These are phyloP conservation scores for Neosilurus mollespiculum DNA, from an alignment of 2,797 vertebrate genomes.

Conservation along the genomic window DNA sequence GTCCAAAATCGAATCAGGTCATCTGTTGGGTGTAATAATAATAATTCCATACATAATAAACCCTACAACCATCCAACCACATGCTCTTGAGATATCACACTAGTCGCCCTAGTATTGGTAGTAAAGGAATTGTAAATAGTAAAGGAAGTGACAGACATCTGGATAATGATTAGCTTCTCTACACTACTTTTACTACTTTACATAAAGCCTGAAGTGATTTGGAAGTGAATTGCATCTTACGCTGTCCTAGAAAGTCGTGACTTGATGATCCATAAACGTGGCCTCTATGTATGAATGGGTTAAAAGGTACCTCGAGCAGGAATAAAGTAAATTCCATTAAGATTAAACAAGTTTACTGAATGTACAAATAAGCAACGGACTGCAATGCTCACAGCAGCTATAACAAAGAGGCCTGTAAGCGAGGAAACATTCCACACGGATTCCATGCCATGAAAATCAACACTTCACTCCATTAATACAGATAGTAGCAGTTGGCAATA, in stretches of 20 bases:
- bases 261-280: too few species aligned
- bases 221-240: neutral
- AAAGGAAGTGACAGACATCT: neutral
- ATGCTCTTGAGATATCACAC: neutral
- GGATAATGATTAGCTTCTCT: neutral
- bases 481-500: conserved; percentile 61
- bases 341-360: neutral
- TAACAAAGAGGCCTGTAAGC: neutral
- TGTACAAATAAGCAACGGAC: neutral
- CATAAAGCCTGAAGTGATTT: neutral
- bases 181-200: neutral
- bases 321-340: neutral
- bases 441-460: conserved; percentile 60
- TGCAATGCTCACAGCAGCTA: neutral
- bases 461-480: conserved; percentile 66
- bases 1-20: neutral
- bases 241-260: neutral
- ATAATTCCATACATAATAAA: neutral
- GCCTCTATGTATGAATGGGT: neutral
- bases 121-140: neutral
- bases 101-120: too few species aligned
- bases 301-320: neutral
- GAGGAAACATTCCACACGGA: conserved; percentile 42
- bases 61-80: neutral
- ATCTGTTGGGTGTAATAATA: neutral